phyloP scores from a whole-genome alignment of 2,888 invertebrate species.

The Arenicola marina region DNA sequence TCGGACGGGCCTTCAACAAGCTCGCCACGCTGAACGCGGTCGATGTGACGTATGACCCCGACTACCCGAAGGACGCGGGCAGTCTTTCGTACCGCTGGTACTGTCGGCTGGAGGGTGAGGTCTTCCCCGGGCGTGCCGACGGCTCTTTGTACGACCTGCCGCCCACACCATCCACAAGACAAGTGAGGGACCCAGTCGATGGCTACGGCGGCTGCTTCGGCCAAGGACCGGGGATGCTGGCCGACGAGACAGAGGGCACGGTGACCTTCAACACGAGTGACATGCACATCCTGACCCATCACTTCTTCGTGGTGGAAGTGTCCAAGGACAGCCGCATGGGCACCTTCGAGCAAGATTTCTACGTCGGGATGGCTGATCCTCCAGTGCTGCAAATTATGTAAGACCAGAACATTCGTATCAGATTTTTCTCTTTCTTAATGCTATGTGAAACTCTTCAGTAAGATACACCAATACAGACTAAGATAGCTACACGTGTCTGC shows the following conservation, averaged over 20 bases:
- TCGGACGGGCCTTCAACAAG: not conserved
- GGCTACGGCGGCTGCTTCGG: slow-evolving; percentile 30
- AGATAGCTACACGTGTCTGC: no score
- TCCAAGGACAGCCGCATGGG: not conserved
- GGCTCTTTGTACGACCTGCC: not conserved
- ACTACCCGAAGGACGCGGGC: slow-evolving; percentile 29
- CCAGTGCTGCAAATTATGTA: slow-evolving; percentile 2
- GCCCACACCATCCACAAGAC: not conserved
- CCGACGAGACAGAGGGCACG: not conserved
- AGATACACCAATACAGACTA: no score
- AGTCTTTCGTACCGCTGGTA: slow-evolving; percentile 36
- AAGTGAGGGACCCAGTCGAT: no score
- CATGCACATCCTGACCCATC: not conserved
- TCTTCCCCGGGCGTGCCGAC: not conserved
- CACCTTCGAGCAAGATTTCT: not conserved
- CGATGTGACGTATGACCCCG: slow-evolving; percentile 30
- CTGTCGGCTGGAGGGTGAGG: slow-evolving; percentile 21
- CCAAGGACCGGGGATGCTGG: slow-evolving; percentile 2
- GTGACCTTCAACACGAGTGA: not conserved
- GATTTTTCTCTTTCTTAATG: no score
- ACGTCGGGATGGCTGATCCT: slow-evolving; percentile 1
- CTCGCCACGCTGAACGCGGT: slow-evolving; percentile 20
- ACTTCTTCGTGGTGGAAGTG: not conserved
- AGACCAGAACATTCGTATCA: no score
- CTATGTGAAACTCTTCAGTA: no score